A percentile compares a stretch with the other conserved stretches of the same genome.
These are phyloP conservation scores for fruit fly (Drosophila melanogaster) DNA, from an alignment of 1,140 invertebrate genomes.

Conservation along the genomic window Release_6_plus_ISO1_MT NT_033779.5:4151501-4152000, in stretches of 20 bases:
- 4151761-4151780: slow-evolving; percentile 70
- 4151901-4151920: slow-evolving; percentile 83
- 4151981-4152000: slow-evolving; percentile 25
- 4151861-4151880: slow-evolving; percentile 75
- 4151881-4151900: slow-evolving; percentile 77
- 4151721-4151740: slow-evolving; percentile 25
- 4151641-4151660: neutral
- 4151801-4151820: slow-evolving; percentile 5
- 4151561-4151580: slow-evolving; percentile 3
- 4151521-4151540: slow-evolving; percentile 56
- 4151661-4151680: too few relatives aligned
- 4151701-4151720: neutral
- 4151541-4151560: slow-evolving; percentile 57
- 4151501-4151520: slow-evolving; percentile 75
- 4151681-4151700: neutral
- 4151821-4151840: slow-evolving; percentile 22
- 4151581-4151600: neutral
- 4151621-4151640: too few relatives aligned
- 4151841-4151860: slow-evolving; percentile 54
- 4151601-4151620: too few relatives aligned
- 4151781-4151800: slow-evolving; percentile 22
- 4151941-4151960: slow-evolving; percentile 82
- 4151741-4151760: slow-evolving; percentile 16
- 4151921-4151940: slow-evolving; percentile 81
- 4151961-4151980: slow-evolving; percentile 78